Evolutionary conservation across 2,797 vertebrate species (phyloP).

Genomic region (Cryptoblepharus egeriae): DNA sequence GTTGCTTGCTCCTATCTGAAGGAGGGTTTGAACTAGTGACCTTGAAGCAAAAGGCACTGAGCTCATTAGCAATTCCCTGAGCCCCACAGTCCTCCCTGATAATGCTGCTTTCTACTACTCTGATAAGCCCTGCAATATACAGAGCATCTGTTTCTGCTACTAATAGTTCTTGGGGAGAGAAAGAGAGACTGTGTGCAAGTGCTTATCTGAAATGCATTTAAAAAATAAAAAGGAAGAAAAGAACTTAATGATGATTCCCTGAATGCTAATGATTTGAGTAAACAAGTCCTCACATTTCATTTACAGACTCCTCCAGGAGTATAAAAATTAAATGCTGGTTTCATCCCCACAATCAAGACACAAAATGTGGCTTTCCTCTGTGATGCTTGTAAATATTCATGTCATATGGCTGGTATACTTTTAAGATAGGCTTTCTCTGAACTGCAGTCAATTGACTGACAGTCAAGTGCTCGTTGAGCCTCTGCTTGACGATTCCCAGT

Average conservation of each 20-base stretch:
- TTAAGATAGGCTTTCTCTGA: not conserved
- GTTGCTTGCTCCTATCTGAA: conserved; percentile 33
- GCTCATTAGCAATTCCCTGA: conserved; percentile 27
- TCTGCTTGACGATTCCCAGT: too few relatives aligned
- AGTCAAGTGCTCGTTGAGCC: too few relatives aligned
- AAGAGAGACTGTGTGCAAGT: not conserved
- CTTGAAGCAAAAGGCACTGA: conserved; percentile 29
- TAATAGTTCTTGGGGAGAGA: conserved; percentile 18
- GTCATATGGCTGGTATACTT: conserved; percentile 9
- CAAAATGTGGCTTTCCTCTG: not conserved
- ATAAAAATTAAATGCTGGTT: conserved; percentile 40
- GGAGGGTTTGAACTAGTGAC: conserved; percentile 43
- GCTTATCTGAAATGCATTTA: conserved; percentile 36
- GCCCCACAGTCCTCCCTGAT: conserved; percentile 12
- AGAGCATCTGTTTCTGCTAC: conserved; percentile 31
- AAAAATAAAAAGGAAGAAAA: conserved; percentile 9
- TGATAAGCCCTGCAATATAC: conserved; percentile 30
- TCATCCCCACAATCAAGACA: not conserved
- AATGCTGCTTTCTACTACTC: conserved; percentile 27
- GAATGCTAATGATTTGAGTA: conserved; percentile 50
- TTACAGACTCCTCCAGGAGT: conserved; percentile 5
- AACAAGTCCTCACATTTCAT: conserved; percentile 31
- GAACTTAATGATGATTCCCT: conserved; percentile 46
- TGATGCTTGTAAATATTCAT: conserved; percentile 3
- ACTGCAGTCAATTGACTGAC: not conserved